These are phyloP conservation scores for Hyppa rectilinea DNA, from an alignment of 2,888 invertebrate genomes.

Conservation along the genomic window DNA sequence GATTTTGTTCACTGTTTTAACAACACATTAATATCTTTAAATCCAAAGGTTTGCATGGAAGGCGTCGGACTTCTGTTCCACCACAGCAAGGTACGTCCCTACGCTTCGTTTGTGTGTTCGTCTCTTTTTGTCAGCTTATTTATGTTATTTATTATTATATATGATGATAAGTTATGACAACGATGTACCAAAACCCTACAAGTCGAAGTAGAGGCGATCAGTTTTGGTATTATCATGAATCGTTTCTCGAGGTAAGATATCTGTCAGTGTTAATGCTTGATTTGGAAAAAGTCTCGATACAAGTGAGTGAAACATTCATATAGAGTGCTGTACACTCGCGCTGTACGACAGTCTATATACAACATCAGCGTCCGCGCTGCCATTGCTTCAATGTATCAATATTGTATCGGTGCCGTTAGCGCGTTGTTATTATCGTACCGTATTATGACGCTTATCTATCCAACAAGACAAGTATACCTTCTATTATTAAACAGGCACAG, in stretches of 20 bases:
- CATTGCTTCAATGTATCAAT: slow-evolving; percentile 84
- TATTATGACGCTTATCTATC: slow-evolving; percentile 80
- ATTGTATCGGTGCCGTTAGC: slow-evolving; percentile 85
- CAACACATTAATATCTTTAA: slow-evolving; percentile 25
- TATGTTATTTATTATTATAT: slow-evolving; percentile 79
- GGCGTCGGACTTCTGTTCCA: slow-evolving; percentile 99
- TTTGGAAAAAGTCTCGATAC: slow-evolving; percentile 79
- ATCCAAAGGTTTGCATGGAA: slow-evolving; percentile 97
- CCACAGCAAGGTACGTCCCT: slow-evolving; percentile 98
- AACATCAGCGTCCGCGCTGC: slow-evolving; percentile 76
- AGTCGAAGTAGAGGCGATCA: slow-evolving; percentile 41
- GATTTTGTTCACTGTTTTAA: slow-evolving; percentile 23
- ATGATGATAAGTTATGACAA: slow-evolving; percentile 60
- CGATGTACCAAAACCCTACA: slow-evolving; percentile 82
- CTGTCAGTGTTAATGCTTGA: slow-evolving; percentile 86
- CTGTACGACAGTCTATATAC: slow-evolving; percentile 73
- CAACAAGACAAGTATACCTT: slow-evolving; percentile 71
- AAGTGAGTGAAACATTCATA: slow-evolving; percentile 70
- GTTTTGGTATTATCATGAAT: slow-evolving; percentile 79
- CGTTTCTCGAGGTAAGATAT: slow-evolving; percentile 83
- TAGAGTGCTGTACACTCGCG: slow-evolving; percentile 73
- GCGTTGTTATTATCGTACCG: slow-evolving; percentile 75
- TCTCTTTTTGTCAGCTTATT: slow-evolving; percentile 86
- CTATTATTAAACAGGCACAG: slow-evolving; percentile 56
- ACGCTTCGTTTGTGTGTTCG: slow-evolving; percentile 70